These are phyloP conservation scores for Amphiprion percula DNA, from an alignment of 2,113 vertebrate species.

Conservation along the genomic window DNA sequence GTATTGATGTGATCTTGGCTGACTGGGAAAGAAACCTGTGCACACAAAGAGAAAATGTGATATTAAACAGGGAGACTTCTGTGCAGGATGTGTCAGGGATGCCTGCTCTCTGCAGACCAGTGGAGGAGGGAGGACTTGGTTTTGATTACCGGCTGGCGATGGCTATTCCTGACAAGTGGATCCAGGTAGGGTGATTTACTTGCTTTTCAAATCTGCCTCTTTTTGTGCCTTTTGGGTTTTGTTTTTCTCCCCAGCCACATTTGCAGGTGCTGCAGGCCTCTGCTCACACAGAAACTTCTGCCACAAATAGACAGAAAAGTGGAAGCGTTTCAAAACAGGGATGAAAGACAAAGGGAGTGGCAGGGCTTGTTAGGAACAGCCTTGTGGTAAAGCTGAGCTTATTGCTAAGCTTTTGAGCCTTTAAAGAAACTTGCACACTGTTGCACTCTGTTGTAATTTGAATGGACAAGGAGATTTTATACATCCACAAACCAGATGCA, in stretches of 20 bases:
- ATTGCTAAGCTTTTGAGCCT: constrained; percentile 45
- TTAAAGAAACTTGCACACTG: constrained; percentile 18
- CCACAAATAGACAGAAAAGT: constrained; percentile 10
- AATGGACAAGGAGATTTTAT: neutral
- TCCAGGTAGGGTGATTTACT: constrained; percentile 87
- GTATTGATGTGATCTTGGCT: constrained; percentile 47
- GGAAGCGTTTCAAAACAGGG: constrained; percentile 18
- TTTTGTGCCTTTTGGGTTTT: neutral
- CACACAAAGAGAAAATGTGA: constrained; percentile 47
- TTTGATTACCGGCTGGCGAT: constrained; percentile 98
- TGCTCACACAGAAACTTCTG: constrained; percentile 5
- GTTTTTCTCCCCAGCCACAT: neutral
- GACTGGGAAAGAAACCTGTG: constrained; percentile 40
- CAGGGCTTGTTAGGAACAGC: constrained; percentile 35
- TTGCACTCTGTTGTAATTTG: neutral
- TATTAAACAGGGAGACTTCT: constrained; percentile 45
- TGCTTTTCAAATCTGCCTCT: constrained; percentile 3
- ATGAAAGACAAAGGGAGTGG: constrained; percentile 45
- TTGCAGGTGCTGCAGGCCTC: neutral
- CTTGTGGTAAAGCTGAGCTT: constrained; percentile 31
- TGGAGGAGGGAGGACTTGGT: constrained; percentile 91
- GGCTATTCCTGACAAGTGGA: constrained; percentile 99
- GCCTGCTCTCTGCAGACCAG: constrained; percentile 91
- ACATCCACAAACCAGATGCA: neutral
- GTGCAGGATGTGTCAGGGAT: constrained; percentile 97